Evolutionary conservation across 2,113 vertebrate genomes (phyloP).

Genomic region (Cairina moschata): DNA sequence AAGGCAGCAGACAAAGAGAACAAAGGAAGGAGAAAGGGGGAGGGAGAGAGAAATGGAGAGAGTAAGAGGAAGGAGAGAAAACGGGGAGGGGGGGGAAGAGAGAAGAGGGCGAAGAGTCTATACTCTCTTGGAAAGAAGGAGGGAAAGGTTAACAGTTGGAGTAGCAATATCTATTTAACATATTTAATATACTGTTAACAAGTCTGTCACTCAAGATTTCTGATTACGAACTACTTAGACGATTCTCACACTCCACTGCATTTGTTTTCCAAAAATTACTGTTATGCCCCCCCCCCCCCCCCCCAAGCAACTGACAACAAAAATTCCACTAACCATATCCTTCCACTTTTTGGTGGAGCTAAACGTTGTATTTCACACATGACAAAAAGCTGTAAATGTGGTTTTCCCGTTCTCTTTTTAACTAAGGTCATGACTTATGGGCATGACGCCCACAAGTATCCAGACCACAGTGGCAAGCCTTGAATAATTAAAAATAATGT

Average conservation of each 20-base stretch:
- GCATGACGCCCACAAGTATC: not conserved
- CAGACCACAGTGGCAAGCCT: not conserved
- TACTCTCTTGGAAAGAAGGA: not conserved
- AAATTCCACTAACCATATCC: not conserved
- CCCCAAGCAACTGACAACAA: not conserved
- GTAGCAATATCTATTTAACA: not conserved
- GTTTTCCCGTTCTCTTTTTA: not conserved
- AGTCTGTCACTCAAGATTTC: not conserved
- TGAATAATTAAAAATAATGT: conserved; percentile 34
- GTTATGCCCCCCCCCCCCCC: not conserved
- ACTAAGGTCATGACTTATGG: not conserved
- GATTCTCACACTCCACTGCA: not conserved
- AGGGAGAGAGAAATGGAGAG: not conserved
- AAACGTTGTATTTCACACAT: conserved; percentile 5
- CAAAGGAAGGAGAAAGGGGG: not conserved
- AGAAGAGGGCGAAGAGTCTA: not conserved
- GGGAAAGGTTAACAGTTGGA: not conserved
- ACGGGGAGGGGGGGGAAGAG: not conserved
- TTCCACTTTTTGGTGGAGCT: not conserved
- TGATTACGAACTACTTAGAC: not conserved
- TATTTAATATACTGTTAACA: not conserved
- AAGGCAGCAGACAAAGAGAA: not conserved
- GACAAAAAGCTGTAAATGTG: not conserved
- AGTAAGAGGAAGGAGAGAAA: not conserved
- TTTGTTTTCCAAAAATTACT: not conserved